Evolutionary conservation across 2,888 invertebrate species (phyloP).

Genomic region (Silvanus unidentatus): DNA sequence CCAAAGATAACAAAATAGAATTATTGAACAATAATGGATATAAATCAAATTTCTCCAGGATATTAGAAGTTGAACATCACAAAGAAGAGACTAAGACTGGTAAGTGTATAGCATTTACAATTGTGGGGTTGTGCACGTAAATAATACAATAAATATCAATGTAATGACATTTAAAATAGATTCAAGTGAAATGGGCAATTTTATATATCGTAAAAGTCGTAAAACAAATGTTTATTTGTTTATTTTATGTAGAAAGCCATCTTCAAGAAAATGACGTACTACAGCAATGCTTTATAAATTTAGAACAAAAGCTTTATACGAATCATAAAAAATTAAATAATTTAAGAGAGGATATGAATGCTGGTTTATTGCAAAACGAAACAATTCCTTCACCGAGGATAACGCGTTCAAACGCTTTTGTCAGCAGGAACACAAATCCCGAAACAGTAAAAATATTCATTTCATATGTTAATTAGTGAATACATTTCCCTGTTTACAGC

Average conservation of each 20-base stretch:
- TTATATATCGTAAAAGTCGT: conserved; percentile 21
- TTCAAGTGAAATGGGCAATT: conserved; percentile 26
- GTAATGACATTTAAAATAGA: conserved; percentile 21
- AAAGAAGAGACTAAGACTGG: conserved; percentile 17
- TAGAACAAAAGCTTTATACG: conserved; percentile 22
- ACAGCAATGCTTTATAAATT: conserved; percentile 24
- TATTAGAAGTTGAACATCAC: conserved; percentile 20
- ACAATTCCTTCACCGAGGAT: too few relatives aligned
- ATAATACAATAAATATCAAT: conserved; percentile 22
- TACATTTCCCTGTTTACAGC: too few relatives aligned
- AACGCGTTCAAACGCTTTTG: too few relatives aligned
- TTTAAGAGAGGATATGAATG: conserved; percentile 4
- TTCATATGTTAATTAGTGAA: too few relatives aligned
- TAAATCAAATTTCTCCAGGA: conserved; percentile 16
- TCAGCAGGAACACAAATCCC: too few relatives aligned
- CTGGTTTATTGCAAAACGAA: conserved; percentile 1
- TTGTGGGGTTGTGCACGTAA: conserved; percentile 19
- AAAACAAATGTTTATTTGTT: conserved; percentile 19
- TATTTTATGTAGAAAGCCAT: conserved; percentile 18
- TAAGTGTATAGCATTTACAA: conserved; percentile 22
- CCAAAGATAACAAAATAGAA: conserved; percentile 5
- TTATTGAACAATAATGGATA: conserved; percentile 10
- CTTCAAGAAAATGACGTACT: conserved; percentile 17
- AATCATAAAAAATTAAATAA: conserved; percentile 18
- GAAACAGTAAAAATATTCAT: too few relatives aligned